Evolutionary conservation across 2,797 vertebrate species (phyloP), one percentile per base, ranked within the genome.

Genomic region (Lepus oiostolus): DNA sequence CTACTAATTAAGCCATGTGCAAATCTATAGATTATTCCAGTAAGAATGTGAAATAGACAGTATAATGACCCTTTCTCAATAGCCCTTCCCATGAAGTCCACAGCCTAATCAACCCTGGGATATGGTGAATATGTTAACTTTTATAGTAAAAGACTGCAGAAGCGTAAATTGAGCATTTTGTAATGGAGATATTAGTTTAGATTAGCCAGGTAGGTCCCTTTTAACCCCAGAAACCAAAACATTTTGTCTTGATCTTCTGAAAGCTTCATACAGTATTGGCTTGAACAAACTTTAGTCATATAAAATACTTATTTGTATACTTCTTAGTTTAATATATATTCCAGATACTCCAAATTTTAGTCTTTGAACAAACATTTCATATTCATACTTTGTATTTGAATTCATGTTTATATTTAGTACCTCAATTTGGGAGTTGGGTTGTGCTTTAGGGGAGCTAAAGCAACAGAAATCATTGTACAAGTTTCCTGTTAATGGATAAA

Each of bases 331-430:
- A 74, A 76, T 32, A 42, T 19, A 67, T 75, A 52, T 38, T 72
- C 91, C 26, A 52, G 80, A 71, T 68, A 70, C 47, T 89, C 21
- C 21, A 38, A 86, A 58, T 83, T 91, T 96, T 84, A 93, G 17
- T 17, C 85, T 88, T 80, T 85, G 30, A 90, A 62, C 67, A 60
- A 92, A 26, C 12, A 62, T 85, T 79, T 81, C 76, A 72, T 54
- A 62, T 38, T 54, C 7, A 65, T 60, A 70, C 63, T 67, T 93
- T 47, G 13, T 28, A 80, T 52, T 76, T 80, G 38, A 81, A 82
- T 63, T 77, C 50, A 62, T 28, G 50, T 32, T 26, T 35, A n/a
- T 62, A 88, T 80, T 79, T 28, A 54, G 13, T 52, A 82, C 42
- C 90, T 93, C 22, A 74, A 35, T 12, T 85, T 42, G 68, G 28